Conservation (phyloP, 2,797 vertebrate genomes). For the Melanotaenia pygmaea region DNA sequence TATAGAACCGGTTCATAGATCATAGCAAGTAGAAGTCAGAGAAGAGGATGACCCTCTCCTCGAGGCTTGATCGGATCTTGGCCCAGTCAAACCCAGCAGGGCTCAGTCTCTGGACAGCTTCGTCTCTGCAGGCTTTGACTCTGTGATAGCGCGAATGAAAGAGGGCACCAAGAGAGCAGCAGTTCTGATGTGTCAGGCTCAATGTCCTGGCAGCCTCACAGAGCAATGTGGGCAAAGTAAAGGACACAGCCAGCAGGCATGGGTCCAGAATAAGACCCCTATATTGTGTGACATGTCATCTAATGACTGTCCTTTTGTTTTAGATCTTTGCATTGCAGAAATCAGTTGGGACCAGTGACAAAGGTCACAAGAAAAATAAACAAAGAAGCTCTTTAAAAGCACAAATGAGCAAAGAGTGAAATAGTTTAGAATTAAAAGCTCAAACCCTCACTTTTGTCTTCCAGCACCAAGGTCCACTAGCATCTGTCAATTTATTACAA, state of each 20-base stretch:
- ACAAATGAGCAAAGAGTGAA: slow-evolving; percentile 28
- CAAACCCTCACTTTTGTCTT: neutral
- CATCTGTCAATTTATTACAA: slow-evolving; percentile 37
- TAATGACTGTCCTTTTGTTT: slow-evolving; percentile 82
- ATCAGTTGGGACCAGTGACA: slow-evolving; percentile 73
- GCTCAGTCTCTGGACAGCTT: slow-evolving; percentile 82
- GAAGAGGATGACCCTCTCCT: slow-evolving; percentile 85
- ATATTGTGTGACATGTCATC: slow-evolving; percentile 84
- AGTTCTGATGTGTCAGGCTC: slow-evolving; percentile 85
- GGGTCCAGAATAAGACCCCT: slow-evolving; percentile 77
- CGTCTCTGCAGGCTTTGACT: slow-evolving; percentile 82
- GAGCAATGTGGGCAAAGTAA: slow-evolving; percentile 82
- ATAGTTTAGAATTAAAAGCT: slow-evolving; percentile 11
- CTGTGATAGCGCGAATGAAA: slow-evolving; percentile 84
- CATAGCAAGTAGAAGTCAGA: slow-evolving; percentile 84
- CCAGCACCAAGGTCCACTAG: neutral
- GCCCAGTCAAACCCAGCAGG: slow-evolving; percentile 85
- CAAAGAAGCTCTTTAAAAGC: slow-evolving; percentile 44
- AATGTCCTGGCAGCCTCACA: slow-evolving; percentile 82
- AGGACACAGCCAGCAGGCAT: slow-evolving; percentile 84
- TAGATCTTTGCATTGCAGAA: slow-evolving; percentile 69
- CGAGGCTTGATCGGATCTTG: slow-evolving; percentile 85
- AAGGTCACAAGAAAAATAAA: slow-evolving; percentile 69
- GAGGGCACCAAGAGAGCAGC: slow-evolving; percentile 83
- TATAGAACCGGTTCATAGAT: slow-evolving; percentile 85